These are phyloP conservation scores for Orthosia incerta DNA, from an alignment of 2,888 invertebrate genomes.

Conservation along the genomic window DNA sequence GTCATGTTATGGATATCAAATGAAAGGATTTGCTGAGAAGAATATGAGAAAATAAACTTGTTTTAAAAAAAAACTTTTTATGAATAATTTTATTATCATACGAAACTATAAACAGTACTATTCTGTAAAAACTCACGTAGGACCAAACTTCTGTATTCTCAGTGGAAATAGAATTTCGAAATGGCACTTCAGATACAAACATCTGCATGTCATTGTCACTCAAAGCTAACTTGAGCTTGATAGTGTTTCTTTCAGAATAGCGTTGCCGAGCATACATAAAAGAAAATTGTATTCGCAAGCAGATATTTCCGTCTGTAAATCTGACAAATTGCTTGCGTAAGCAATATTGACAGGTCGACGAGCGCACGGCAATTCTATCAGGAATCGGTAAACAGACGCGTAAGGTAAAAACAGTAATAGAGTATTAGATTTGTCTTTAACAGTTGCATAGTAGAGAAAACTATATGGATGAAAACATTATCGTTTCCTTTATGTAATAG, in stretches of 20 bases:
- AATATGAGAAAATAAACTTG: too few relatives aligned
- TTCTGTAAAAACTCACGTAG: neutral
- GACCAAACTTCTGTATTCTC: neutral
- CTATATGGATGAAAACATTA: neutral
- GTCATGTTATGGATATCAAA: too few relatives aligned
- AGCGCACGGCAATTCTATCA: constrained; percentile 47
- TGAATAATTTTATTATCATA: neutral
- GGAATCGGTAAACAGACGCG: constrained; percentile 28
- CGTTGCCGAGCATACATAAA: neutral
- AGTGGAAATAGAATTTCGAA: constrained; percentile 11
- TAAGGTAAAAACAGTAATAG: constrained; percentile 22
- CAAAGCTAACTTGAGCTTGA: neutral
- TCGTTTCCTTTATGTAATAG: too few relatives aligned
- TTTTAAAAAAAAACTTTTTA: too few relatives aligned
- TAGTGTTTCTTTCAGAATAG: constrained; percentile 16
- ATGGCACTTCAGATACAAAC: neutral
- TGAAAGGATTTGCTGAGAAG: too few relatives aligned
- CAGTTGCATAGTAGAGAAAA: constrained; percentile 2
- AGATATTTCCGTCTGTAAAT: constrained; percentile 42
- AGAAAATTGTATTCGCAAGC: constrained; percentile 37
- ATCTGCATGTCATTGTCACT: constrained; percentile 16
- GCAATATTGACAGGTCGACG: constrained; percentile 49
- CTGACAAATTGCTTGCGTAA: constrained; percentile 62
- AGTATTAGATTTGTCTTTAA: constrained; percentile 17
- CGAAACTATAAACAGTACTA: neutral